Percentiles rank a stretch among this genome's conserved stretches.
These are phyloP conservation scores for Neuroterus valhalla DNA, from an alignment of 1,140 invertebrate genomes.

Conservation along the genomic window DNA sequence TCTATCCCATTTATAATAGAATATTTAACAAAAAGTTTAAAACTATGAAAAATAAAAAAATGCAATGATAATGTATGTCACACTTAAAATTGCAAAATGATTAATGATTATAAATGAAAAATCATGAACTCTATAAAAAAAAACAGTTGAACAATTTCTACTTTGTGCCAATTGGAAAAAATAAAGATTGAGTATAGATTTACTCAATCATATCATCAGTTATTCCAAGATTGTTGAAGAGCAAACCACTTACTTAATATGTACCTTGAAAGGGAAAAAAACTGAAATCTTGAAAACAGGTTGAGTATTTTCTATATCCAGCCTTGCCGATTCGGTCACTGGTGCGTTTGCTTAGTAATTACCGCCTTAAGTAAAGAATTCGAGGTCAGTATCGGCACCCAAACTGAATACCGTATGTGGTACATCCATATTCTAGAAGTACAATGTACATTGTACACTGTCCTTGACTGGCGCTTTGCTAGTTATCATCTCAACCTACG, in stretches of 20 bases:
- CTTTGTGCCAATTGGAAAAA: not conserved
- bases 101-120: no score
- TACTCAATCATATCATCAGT: not conserved
- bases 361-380: conserved; percentile 6
- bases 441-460: not conserved
- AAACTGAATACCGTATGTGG: conserved; percentile 16
- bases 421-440: not conserved
- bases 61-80: no score
- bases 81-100: no score
- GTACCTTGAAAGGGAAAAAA: conserved; percentile 5
- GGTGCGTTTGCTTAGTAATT: conserved; percentile 27
- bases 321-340: conserved; percentile 9
- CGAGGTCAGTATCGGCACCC: conserved; percentile 16
- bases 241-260: not conserved
- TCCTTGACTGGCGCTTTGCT: conserved; percentile 16
- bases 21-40: no score
- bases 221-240: not conserved
- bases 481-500: conserved; percentile 20
- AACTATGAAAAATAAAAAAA: no score
- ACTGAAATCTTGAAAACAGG: conserved; percentile 21
- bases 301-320: not conserved
- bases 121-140: no score
- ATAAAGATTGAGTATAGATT: not conserved
- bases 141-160: no score
- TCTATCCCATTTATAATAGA: no score